These are phyloP conservation scores for Scaptomyza reducta DNA, from an alignment of 2,888 invertebrate species.

Conservation along the genomic window DNA sequence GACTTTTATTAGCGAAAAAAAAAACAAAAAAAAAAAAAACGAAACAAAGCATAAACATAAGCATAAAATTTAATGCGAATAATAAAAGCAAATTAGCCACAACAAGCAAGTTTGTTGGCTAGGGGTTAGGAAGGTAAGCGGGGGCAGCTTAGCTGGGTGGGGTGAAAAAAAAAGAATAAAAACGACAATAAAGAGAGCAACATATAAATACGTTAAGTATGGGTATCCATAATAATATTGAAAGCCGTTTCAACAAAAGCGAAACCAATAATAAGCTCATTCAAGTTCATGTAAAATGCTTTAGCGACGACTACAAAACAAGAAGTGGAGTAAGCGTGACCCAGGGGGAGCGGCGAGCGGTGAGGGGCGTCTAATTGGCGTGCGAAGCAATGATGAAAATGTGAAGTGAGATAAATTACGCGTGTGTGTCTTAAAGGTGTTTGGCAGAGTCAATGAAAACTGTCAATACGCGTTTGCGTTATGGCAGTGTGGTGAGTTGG, in stretches of 20 bases:
- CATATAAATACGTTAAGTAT: slow-evolving; percentile 63
- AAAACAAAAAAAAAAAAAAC: slow-evolving; percentile 6
- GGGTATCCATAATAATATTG: slow-evolving; percentile 73
- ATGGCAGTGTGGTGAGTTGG: background rate
- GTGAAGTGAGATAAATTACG: slow-evolving; percentile 66
- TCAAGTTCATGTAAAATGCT: slow-evolving; percentile 76
- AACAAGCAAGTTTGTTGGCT: slow-evolving; percentile 41
- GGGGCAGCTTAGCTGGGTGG: too few relatives aligned
- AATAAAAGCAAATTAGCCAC: slow-evolving; percentile 77
- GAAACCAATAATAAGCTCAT: slow-evolving; percentile 73
- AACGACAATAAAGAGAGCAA: slow-evolving; percentile 60
- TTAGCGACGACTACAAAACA: slow-evolving; percentile 12
- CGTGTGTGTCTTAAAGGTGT: slow-evolving; percentile 59
- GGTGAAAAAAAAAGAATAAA: slow-evolving; percentile 24
- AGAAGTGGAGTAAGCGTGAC: too few relatives aligned
- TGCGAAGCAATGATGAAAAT: slow-evolving; percentile 62
- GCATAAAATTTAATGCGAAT: slow-evolving; percentile 76
- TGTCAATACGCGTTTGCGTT: slow-evolving; percentile 62
- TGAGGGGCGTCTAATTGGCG: slow-evolving; percentile 58
- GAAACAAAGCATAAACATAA: slow-evolving; percentile 62
- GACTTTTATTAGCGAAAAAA: slow-evolving; percentile 59
- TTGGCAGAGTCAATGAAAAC: slow-evolving; percentile 45
- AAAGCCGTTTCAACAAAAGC: slow-evolving; percentile 48
- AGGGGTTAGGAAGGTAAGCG: background rate
- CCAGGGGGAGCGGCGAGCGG: background rate